Evolutionary conservation across 2,113 vertebrate genomes (phyloP).

Genomic region (Spea multiplicata): DNA sequence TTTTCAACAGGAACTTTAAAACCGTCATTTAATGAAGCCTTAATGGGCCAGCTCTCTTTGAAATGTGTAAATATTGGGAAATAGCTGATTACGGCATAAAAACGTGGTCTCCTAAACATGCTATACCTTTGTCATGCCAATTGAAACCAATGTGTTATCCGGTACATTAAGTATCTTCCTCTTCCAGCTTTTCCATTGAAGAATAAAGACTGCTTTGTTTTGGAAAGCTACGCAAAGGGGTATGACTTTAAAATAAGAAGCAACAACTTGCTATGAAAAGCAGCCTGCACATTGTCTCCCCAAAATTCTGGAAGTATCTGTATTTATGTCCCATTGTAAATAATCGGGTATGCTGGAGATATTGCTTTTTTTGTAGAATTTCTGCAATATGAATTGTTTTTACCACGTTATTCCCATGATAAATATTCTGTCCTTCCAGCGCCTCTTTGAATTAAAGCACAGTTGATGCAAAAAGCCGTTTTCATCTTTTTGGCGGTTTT

Average conservation of each 20-base stretch:
- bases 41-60: slow-evolving; percentile 50
- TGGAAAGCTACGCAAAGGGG: too few species aligned
- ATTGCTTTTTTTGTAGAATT: not conserved
- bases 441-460: slow-evolving; percentile 2
- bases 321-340: not conserved
- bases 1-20: slow-evolving; percentile 25
- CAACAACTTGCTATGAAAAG: too few species aligned
- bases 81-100: too few species aligned
- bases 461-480: not conserved
- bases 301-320: not conserved
- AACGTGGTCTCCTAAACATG: too few species aligned
- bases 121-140: too few species aligned
- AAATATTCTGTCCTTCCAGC: not conserved
- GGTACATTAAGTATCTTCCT: too few species aligned
- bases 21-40: slow-evolving; percentile 5
- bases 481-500: not conserved
- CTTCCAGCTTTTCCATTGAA: too few species aligned
- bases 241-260: too few species aligned
- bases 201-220: too few species aligned
- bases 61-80: not conserved
- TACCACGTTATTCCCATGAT: not conserved
- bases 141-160: too few species aligned
- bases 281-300: too few species aligned
- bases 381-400: not conserved
- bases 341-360: not conserved